phyloP scores from a whole-genome alignment of 2,888 invertebrate genomes.

The Tenodera sinensis region DNA sequence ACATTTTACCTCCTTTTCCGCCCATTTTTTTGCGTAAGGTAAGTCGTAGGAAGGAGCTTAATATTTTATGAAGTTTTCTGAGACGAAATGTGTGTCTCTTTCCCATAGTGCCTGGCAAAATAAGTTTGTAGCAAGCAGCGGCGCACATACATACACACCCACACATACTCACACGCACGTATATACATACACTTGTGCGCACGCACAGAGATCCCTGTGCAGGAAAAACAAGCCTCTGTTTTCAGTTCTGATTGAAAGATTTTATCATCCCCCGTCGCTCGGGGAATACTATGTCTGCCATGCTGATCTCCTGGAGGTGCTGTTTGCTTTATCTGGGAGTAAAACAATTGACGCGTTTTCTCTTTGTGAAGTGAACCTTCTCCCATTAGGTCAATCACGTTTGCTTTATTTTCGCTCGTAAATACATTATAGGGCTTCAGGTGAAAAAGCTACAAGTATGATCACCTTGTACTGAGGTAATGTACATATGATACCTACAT shows the following conservation, averaged over 20 bases:
- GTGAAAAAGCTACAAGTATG: no score
- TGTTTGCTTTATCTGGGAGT: no score
- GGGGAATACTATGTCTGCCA: not conserved
- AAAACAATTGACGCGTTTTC: no score
- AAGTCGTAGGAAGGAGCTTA: conserved; percentile 7
- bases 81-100: not conserved
- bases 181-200: not conserved
- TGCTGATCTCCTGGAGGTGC: no score
- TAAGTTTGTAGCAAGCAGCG: not conserved
- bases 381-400: no score
- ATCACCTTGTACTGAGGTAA: no score
- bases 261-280: not conserved
- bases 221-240: not conserved
- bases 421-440: no score
- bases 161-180: not conserved
- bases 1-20: conserved; percentile 20
- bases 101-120: not conserved
- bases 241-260: not conserved
- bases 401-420: no score
- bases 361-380: no score
- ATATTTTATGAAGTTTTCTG: conserved; percentile 13
- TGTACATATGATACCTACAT: no score
- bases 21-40: conserved; percentile 6
- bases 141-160: not conserved
- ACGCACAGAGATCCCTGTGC: not conserved